Evolutionary conservation across 2,797 vertebrate genomes (phyloP).

Genomic region (Sebastes taczanowskii): DNA sequence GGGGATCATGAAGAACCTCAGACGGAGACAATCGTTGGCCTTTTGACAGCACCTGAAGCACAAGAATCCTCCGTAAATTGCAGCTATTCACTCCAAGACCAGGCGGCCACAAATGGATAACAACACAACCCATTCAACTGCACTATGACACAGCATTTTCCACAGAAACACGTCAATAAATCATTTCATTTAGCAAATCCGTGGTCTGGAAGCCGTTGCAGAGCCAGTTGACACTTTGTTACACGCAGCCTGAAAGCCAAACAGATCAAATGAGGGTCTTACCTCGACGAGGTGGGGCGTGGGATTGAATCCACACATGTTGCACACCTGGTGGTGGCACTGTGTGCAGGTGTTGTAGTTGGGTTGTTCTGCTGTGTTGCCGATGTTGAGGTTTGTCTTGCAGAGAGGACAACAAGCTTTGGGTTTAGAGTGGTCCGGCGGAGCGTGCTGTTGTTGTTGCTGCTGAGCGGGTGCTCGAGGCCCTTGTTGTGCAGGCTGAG

Average conservation of each 20-base stretch:
- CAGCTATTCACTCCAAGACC: slow-evolving; percentile 8
- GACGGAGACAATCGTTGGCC: background rate
- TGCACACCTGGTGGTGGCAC: slow-evolving; percentile 95
- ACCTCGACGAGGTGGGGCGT: slow-evolving; percentile 96
- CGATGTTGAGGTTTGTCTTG: slow-evolving; percentile 93
- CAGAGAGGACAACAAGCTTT: slow-evolving; percentile 94
- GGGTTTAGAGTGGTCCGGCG: slow-evolving; percentile 83
- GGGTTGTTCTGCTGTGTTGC: slow-evolving; percentile 84
- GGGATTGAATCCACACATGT: slow-evolving; percentile 99
- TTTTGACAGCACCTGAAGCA: slow-evolving; percentile 36
- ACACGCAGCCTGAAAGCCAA: background rate
- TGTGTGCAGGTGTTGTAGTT: slow-evolving; percentile 97
- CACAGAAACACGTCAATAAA: slow-evolving; percentile 48
- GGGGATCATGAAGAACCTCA: background rate
- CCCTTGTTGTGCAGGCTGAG: slow-evolving; percentile 67
- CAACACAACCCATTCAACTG: slow-evolving; percentile 27
- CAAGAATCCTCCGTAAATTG: slow-evolving; percentile 15
- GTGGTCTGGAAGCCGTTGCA: background rate
- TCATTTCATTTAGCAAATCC: slow-evolving; percentile 28
- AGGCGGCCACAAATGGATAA: slow-evolving; percentile 19
- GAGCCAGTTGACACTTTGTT: background rate
- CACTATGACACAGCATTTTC: slow-evolving; percentile 47
- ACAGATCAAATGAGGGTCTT: slow-evolving; percentile 70
- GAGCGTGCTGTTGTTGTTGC: slow-evolving; percentile 58
- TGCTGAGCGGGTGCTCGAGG: slow-evolving; percentile 62